Conservation (phyloP, 2,888 invertebrate species). For the Piscicola geometra region DNA sequence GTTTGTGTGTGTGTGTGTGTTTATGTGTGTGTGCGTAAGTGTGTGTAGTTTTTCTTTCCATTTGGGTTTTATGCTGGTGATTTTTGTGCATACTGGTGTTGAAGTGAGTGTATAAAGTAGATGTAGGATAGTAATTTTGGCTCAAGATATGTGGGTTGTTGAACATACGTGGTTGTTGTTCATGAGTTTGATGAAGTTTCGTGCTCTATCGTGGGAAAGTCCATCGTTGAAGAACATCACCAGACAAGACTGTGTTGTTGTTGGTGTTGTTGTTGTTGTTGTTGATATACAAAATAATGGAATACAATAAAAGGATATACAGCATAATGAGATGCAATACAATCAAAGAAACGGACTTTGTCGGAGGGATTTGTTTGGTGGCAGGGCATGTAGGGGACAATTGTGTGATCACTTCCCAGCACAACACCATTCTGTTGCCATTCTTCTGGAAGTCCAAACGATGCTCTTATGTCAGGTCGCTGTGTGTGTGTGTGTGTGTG, state of each 20-base stretch:
- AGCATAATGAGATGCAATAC: no score
- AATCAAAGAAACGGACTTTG: constrained; percentile 11
- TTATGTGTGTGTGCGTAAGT: no score
- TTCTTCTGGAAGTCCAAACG: constrained; percentile 25
- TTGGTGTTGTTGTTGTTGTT: not conserved
- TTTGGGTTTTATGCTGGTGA: no score
- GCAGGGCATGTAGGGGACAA: constrained; percentile 26
- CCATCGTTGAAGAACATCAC: constrained; percentile 57
- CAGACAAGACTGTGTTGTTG: constrained; percentile 47
- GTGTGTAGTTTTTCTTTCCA: not conserved
- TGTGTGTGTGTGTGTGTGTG: not conserved
- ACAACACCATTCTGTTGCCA: constrained; percentile 21
- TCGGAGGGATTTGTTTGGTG: constrained; percentile 14
- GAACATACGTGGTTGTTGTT: constrained; percentile 51
- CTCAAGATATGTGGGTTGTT: no score
- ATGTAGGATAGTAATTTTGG: no score
- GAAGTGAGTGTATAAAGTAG: no score
- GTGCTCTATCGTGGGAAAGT: constrained; percentile 52
- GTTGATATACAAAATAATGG: no score
- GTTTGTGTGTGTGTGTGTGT: no score
- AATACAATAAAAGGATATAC: no score
- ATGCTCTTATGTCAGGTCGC: constrained; percentile 15
- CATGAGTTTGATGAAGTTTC: constrained; percentile 52
- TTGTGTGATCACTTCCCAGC: constrained; percentile 19
- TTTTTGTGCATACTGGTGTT: no score